Base-by-base conservation (phyloP, 1,140 invertebrate genomes). In the Eciton burchellii region DNA sequence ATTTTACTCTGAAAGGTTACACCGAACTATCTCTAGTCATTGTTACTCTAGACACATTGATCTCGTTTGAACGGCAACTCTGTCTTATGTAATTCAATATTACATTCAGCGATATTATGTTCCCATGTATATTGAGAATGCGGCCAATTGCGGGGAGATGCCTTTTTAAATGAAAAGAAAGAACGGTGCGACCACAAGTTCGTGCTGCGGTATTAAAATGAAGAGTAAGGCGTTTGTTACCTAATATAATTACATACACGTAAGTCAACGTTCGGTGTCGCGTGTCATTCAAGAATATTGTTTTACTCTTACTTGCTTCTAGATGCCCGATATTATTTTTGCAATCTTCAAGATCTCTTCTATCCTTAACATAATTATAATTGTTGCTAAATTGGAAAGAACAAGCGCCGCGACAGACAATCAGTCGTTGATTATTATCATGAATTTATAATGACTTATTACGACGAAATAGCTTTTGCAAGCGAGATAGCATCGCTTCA, bases 151-250 rank as follows among this genome's bases (percentile, higher is more conserved):
- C 16, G 63, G 41, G 24, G 63, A 45, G 52, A 70, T 60, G 70
- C 83, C 77, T 76, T 26, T 29, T 29, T 5, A 24, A 60, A 24
- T 49, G 41, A 5, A 77, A 70, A 79, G 21, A 65, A 83, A 60
- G 76, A 79, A 87, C 77, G 19, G 24, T 62, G 70, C 43, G 65
- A 90, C 90, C 87, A 63, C 90, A 88, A 77, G 77, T 88, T 56
- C 29, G 66, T 81, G 81, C 70, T 91, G 91, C 72, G 91, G 91
- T 89, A 90, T 85, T 43, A 65, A 82, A 90, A 89, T 86, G 79
- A 57, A 54, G 81, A 70, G 43, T 59, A 82, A 85, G 60, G 76
- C 81, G 84, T 83, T 84, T 71, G 84, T 92, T 91, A 89, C 85
- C 82, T 87, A 90, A 91, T 84, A 59, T 81, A 81, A 76, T 54